Conservation (phyloP, 2,113 vertebrate species). For the Cranoglanis bouderius region DNA sequence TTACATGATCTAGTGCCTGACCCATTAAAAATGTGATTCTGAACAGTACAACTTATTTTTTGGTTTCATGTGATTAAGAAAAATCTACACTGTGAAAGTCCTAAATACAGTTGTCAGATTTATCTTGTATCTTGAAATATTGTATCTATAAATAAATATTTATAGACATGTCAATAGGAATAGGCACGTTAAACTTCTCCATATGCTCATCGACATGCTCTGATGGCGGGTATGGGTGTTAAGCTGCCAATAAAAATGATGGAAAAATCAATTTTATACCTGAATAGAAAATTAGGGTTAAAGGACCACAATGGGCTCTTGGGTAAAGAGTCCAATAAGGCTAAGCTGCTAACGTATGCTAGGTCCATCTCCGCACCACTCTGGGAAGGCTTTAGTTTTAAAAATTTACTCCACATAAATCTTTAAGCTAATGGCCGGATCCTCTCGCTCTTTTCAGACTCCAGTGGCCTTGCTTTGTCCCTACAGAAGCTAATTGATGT, state of each 20-base stretch:
- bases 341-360: conserved; percentile 12
- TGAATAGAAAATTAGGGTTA: neutral
- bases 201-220: neutral
- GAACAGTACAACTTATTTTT: neutral
- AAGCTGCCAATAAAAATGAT: neutral
- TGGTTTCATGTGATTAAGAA: neutral
- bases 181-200: neutral
- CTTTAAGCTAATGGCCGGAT: conserved; percentile 53
- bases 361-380: neutral
- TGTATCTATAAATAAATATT: neutral
- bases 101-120: neutral
- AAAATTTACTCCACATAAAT: conserved; percentile 35
- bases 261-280: neutral
- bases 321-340: neutral
- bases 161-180: neutral
- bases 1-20: neutral
- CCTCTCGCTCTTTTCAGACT: conserved; percentile 29
- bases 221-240: neutral
- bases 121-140: neutral
- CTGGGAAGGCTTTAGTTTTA: conserved; percentile 3
- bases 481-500: conserved; percentile 39
- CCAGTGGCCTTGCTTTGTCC: conserved; percentile 14
- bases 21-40: neutral
- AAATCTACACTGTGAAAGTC: neutral
- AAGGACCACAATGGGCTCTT: neutral